Percentiles rank a stretch among this genome's conserved stretches.
Evolutionary conservation across 2,888 invertebrate species (phyloP).

Genomic region (Petrolisthes manimaculis): DNA sequence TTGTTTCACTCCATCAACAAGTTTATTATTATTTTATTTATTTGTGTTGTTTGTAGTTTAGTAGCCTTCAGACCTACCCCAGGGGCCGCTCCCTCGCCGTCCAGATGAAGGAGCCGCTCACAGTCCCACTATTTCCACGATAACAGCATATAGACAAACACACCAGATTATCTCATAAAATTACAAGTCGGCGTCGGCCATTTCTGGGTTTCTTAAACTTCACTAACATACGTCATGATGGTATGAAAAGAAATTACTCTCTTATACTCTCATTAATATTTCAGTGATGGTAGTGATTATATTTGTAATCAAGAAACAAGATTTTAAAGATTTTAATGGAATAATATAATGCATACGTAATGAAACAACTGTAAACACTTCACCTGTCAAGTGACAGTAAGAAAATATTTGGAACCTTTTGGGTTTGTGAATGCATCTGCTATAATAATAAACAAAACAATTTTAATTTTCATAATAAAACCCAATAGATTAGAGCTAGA

Average conservation of each 20-base stretch:
- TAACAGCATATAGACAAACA: constrained; percentile 17
- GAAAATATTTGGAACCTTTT: constrained; percentile 52
- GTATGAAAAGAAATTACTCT: constrained; percentile 25
- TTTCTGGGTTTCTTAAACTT: constrained; percentile 42
- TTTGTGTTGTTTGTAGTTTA: no score
- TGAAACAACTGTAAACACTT: neutral
- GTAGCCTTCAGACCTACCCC: constrained; percentile 18
- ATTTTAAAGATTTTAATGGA: no score
- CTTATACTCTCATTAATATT: neutral
- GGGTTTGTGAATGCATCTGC: constrained; percentile 47
- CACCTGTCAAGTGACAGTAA: constrained; percentile 53
- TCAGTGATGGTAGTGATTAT: neutral
- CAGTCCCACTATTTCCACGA: neutral
- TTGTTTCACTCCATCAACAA: no score
- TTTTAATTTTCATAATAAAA: neutral
- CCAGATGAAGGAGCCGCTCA: constrained; percentile 21
- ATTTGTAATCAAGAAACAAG: no score
- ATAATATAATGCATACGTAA: no score
- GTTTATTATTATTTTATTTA: no score
- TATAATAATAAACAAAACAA: constrained; percentile 1
- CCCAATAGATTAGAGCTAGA: neutral
- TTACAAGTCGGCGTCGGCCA: constrained; percentile 59
- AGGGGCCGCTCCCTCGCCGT: constrained; percentile 31
- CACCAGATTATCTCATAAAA: constrained; percentile 34
- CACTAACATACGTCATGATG: constrained; percentile 22